phyloP scores from a whole-genome alignment of 2,888 invertebrate genomes.

The Reticulitermes lucifugus region DNA sequence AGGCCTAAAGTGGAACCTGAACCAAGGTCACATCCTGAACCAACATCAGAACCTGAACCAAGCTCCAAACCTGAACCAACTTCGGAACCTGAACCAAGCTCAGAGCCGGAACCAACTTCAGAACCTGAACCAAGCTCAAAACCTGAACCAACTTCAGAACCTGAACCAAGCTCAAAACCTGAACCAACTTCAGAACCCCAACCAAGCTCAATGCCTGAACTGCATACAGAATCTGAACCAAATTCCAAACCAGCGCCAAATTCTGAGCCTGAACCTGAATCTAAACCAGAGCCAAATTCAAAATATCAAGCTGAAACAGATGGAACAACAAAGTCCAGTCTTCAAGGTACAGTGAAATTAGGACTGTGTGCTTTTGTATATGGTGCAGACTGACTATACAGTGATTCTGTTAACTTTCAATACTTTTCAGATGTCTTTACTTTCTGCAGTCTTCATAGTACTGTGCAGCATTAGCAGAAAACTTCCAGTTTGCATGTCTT shows the following conservation, averaged over 20 bases:
- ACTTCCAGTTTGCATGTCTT: neutral
- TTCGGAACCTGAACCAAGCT: constrained; percentile 62
- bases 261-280: constrained; percentile 60
- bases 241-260: constrained; percentile 64
- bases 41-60: constrained; percentile 60
- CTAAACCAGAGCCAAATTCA: constrained; percentile 60
- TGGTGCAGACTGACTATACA: neutral
- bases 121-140: constrained; percentile 62
- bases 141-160: constrained; percentile 62
- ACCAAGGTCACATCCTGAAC: constrained; percentile 61
- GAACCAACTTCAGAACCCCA: constrained; percentile 61
- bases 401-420: neutral
- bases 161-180: constrained; percentile 63
- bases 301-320: constrained; percentile 58
- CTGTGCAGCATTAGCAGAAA: neutral
- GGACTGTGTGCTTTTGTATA: neutral
- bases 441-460: neutral
- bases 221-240: constrained; percentile 62
- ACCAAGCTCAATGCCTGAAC: constrained; percentile 63
- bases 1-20: constrained; percentile 61
- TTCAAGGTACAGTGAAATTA: constrained; percentile 18
- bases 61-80: constrained; percentile 64
- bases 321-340: constrained; percentile 43
- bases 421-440: neutral
- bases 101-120: constrained; percentile 62